phyloP scores from a whole-genome alignment of 1,140 invertebrate genomes.

The Pinna nobilis region DNA sequence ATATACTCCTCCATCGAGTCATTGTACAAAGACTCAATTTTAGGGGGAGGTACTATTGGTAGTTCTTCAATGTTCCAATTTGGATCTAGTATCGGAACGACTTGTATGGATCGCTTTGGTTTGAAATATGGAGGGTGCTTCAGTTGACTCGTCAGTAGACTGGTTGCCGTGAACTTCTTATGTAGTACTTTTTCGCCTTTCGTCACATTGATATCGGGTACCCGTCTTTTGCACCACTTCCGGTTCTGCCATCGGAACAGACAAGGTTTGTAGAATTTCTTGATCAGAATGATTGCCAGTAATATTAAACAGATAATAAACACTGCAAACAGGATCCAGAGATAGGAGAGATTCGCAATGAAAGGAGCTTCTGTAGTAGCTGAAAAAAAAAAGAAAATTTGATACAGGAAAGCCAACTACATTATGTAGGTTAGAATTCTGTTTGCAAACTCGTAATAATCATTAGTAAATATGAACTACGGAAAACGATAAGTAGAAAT shows the following conservation, averaged over 20 bases:
- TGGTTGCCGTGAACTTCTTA: not conserved
- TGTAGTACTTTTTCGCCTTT: slow-evolving; percentile 1
- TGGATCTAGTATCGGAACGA: slow-evolving; percentile 18
- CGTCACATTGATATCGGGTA: slow-evolving; percentile 4
- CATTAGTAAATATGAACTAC: too few species aligned
- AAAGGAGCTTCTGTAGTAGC: slow-evolving; percentile 13
- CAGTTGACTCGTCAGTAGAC: not conserved
- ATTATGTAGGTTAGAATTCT: too few species aligned
- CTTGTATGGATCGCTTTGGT: slow-evolving; percentile 22
- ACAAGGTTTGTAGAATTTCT: not conserved
- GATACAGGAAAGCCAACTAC: too few species aligned
- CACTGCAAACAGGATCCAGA: slow-evolving; percentile 4
- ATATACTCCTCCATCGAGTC: slow-evolving; percentile 39
- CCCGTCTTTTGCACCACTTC: not conserved
- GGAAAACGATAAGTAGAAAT: too few species aligned
- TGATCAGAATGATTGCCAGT: not conserved
- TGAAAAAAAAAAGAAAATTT: not conserved
- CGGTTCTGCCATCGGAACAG: not conserved
- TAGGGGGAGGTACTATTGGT: slow-evolving; percentile 18
- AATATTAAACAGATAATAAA: not conserved
- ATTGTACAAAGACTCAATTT: slow-evolving; percentile 28
- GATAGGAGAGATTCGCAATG: not conserved
- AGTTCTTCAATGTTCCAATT: not conserved
- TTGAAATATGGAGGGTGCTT: slow-evolving; percentile 8
- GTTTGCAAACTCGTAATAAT: too few species aligned